Evolutionary conservation across 2,113 vertebrate species (phyloP).

Genomic region (Athene cunicularia): DNA sequence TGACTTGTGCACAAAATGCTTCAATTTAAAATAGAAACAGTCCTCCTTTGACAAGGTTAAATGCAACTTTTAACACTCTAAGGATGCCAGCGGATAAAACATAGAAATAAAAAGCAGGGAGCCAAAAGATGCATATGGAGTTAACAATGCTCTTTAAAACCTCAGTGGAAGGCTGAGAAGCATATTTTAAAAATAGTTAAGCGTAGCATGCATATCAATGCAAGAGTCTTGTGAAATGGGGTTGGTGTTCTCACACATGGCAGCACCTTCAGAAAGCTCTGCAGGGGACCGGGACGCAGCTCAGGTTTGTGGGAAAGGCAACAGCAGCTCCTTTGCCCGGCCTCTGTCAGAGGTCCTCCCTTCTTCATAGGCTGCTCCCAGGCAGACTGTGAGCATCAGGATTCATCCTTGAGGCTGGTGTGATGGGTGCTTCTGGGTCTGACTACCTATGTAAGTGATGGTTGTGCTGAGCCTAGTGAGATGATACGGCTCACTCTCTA

Average conservation of each 20-base stretch:
- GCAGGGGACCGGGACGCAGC: not conserved
- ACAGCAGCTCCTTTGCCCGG: not conserved
- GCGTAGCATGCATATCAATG: not conserved
- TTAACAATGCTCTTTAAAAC: constrained; percentile 1
- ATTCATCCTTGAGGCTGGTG: not conserved
- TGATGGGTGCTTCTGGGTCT: not conserved
- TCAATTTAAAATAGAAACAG: not conserved
- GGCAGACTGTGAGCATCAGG: not conserved
- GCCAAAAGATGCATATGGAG: constrained; percentile 36
- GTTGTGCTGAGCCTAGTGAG: not conserved
- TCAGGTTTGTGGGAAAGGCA: not conserved
- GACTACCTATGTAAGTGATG: rapidly evolving
- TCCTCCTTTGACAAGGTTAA: constrained; percentile 49
- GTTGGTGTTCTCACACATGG: not conserved
- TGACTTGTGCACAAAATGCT: not conserved
- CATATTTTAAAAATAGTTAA: not conserved
- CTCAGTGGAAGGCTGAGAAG: not conserved
- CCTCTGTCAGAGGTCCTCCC: not conserved
- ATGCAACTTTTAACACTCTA: constrained; percentile 1
- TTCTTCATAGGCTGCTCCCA: not conserved
- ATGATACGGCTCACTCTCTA: not conserved
- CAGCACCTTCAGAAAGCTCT: not conserved
- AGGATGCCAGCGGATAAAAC: constrained; percentile 39
- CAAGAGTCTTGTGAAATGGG: not conserved
- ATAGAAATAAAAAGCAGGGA: not conserved